Percentiles rank a stretch among this genome's conserved stretches.
phyloP scores from a whole-genome alignment of 2,797 vertebrate genomes.

The Artibeus jamaicensis region DNA sequence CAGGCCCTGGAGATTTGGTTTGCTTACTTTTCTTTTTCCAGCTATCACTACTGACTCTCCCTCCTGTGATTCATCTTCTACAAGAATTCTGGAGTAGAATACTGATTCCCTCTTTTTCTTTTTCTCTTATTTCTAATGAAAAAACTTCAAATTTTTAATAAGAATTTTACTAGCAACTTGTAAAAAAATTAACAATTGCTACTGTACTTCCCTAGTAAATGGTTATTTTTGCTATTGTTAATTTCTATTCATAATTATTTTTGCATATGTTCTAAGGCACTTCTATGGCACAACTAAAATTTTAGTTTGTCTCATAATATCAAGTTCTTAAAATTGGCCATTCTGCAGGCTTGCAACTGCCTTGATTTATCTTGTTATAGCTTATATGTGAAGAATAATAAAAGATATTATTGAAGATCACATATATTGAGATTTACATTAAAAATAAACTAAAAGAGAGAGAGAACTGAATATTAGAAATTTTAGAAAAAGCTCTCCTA shows the following conservation, averaged over 20 bases:
- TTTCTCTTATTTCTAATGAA: neutral
- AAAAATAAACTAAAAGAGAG: constrained; percentile 10
- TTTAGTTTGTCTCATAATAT: neutral
- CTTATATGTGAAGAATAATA: neutral
- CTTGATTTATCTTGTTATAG: neutral
- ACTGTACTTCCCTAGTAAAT: neutral
- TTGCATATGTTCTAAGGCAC: neutral
- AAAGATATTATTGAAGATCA: neutral
- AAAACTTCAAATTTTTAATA: neutral
- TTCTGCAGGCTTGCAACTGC: neutral
- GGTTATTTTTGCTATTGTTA: neutral
- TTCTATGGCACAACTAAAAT: neutral
- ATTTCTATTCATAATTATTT: constrained; percentile 1
- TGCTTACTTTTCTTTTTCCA: constrained; percentile 2
- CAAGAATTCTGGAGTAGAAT: neutral
- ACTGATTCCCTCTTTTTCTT: neutral
- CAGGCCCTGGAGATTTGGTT: neutral
- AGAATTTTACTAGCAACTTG: neutral
- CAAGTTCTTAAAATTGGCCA: neutral
- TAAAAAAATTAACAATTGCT: neutral
- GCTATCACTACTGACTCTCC: neutral
- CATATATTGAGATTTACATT: neutral
- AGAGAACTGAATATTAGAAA: neutral
- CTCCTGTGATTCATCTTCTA: neutral
- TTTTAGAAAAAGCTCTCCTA: neutral